Base-by-base conservation (phyloP, 2,113 vertebrate genomes). In the Callospermophilus lateralis region DNA sequence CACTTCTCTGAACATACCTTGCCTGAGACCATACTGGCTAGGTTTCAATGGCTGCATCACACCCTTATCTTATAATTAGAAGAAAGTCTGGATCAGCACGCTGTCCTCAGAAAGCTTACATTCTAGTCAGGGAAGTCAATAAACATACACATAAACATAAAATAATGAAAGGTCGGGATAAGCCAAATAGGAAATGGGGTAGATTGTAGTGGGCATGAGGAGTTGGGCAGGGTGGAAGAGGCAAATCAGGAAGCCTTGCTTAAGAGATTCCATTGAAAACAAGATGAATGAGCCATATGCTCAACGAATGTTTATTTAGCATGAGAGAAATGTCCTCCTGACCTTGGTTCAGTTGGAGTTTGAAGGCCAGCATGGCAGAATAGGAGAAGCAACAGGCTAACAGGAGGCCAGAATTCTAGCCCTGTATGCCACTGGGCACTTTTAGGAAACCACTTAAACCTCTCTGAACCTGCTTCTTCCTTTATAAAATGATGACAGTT, bases 391-490 rank as follows among this genome's bases (percentile, higher is more conserved):
- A 55, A 28, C 11, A 76, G n/a, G 26, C 24, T 73, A 48, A 39
- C 24, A n/a, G 48, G 39, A 68, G 32, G 77, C 42, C 55, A 8
- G 48, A 84, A 37, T 55, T 70, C 63, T 58, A 48, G 45, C 37
- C 58, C 72, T 61, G 26, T 55, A 81, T 55, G 53, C 70, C 39
- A 3, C 89, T 70, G 30, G 39, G 32, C 34, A 8, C 53, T 81
- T 81, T 77, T 32, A 81, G 61, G 85, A 94, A 96, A 10, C 39
- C 55, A 9, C 51, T 58, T 79, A 70, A 85, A 58, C 39, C 42
- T 83, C 79, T 93, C 70, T 34, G 22, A 93, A 77, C 61, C 76
- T 90, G 34, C 76, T 84, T 92, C 65, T 95, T 95, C 63, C 24
- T 74, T 76, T 83, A 63, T 79, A 89, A 95, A 94, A 93, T 78